These are phyloP conservation scores for Watsonalla binaria DNA, from an alignment of 2,888 invertebrate species.

Conservation along the genomic window DNA sequence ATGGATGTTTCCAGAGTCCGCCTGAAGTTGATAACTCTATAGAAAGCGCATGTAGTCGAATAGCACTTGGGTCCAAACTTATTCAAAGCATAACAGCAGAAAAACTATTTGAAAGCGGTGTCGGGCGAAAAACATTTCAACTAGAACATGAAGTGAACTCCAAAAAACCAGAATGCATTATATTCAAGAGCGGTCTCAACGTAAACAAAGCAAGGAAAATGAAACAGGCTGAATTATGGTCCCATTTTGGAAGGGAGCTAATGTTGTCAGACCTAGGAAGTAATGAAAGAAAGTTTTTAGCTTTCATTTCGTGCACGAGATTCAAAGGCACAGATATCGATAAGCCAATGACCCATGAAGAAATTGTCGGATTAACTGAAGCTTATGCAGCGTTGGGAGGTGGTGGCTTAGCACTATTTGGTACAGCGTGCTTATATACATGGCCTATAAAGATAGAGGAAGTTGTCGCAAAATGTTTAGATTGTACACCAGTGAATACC, in stretches of 20 bases:
- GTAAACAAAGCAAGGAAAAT: slow-evolving; percentile 84
- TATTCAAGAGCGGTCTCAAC: slow-evolving; percentile 85
- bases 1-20: slow-evolving; percentile 87
- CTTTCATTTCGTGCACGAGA: slow-evolving; percentile 92
- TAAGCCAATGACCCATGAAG: slow-evolving; percentile 82
- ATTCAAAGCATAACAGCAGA: slow-evolving; percentile 93
- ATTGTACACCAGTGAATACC: slow-evolving; percentile 82
- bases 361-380: slow-evolving; percentile 83
- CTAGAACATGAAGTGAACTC: slow-evolving; percentile 82
- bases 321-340: slow-evolving; percentile 82
- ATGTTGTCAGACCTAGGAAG: slow-evolving; percentile 83
- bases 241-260: slow-evolving; percentile 89
- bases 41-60: slow-evolving; percentile 86
- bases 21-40: slow-evolving; percentile 80
- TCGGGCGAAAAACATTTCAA: slow-evolving; percentile 89
- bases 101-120: slow-evolving; percentile 88
- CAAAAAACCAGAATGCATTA: slow-evolving; percentile 80
- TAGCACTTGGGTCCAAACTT: slow-evolving; percentile 86
- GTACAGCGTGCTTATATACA: slow-evolving; percentile 92
- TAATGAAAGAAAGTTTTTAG: slow-evolving; percentile 89
- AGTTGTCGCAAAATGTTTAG: slow-evolving; percentile 76
- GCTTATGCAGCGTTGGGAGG: slow-evolving; percentile 95
- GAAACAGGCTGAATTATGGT: slow-evolving; percentile 90
- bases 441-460: slow-evolving; percentile 89
- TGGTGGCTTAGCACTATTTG: slow-evolving; percentile 94